Evolutionary conservation across 1,140 invertebrate species (phyloP), one percentile per base, ranked within the genome.

Genomic region (Grapholita molesta): DNA sequence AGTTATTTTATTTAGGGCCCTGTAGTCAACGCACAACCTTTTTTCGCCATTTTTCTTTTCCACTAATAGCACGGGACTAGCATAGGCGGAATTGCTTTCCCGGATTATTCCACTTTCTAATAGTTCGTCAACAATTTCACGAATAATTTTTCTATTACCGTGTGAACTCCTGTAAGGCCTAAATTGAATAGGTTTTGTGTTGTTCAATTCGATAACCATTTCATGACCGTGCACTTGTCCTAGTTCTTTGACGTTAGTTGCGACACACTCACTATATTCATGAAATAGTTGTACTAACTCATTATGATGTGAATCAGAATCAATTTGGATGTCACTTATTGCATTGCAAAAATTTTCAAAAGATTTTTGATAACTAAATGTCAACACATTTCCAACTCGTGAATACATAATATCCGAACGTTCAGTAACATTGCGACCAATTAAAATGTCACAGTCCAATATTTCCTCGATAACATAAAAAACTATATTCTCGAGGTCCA

Each of bases 11-110:
- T n/a, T n/a, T n/a, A n/a, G n/a, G n/a, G n/a, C n/a, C n/a, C n/a
- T n/a, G n/a, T n/a, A n/a, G n/a, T n/a, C n/a, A n/a, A n/a, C n/a
- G n/a, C n/a, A n/a, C n/a, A n/a, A n/a, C n/a, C n/a, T 67, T 2
- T 66, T 33, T 48, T 48, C 15, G 35, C 30, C 66, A 15, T 57
- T 65, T 70, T 82, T 80, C 53, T 74, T 74, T 25, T 68, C 65
- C 0, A 80, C 70, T 4, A 80, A 33, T 2, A 80, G 24, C 1
- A 76, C 76, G 4, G 76, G 80, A 28, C 72, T 75, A 8, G 74
- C 76, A 67, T 80, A 80, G 2, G 75, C 42, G 6, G 78, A 83
- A 23, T 64, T 70, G 2, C 74, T 76, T 55, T 77, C 74, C 7
- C 35, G 42, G 0, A 79, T 70, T 3, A 80, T 68, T 0, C 73